Percentiles rank a stretch among this genome's conserved stretches.
These are phyloP conservation scores for Acanthosepion esculentum DNA, from an alignment of 2,888 invertebrate genomes.

Conservation along the genomic window DNA sequence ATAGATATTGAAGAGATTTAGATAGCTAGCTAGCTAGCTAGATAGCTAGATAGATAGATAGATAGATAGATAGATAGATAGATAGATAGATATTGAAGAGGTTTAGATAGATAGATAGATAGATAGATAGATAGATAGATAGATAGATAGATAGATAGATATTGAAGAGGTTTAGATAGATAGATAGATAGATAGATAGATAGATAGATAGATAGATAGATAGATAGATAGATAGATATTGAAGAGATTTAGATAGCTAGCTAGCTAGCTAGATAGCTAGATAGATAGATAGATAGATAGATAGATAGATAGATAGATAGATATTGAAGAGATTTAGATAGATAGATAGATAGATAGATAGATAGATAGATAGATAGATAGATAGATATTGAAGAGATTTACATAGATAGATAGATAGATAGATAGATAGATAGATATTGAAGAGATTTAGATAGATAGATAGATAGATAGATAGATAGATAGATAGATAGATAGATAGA, in stretches of 20 bases:
- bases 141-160: constrained; percentile 2
- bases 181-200: neutral
- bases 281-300: neutral
- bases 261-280: no score
- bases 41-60: neutral
- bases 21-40: no score
- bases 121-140: neutral
- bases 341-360: neutral
- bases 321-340: no score
- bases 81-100: neutral
- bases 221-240: neutral
- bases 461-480: no score
- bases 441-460: neutral
- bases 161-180: no score
- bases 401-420: no score
- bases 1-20: neutral
- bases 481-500: no score
- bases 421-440: no score
- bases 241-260: neutral
- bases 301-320: no score
- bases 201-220: neutral
- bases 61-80: neutral
- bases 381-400: neutral
- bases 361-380: no score
- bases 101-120: no score